Base-by-base conservation (phyloP, 2,888 invertebrate genomes). In the Anodontia alba region DNA sequence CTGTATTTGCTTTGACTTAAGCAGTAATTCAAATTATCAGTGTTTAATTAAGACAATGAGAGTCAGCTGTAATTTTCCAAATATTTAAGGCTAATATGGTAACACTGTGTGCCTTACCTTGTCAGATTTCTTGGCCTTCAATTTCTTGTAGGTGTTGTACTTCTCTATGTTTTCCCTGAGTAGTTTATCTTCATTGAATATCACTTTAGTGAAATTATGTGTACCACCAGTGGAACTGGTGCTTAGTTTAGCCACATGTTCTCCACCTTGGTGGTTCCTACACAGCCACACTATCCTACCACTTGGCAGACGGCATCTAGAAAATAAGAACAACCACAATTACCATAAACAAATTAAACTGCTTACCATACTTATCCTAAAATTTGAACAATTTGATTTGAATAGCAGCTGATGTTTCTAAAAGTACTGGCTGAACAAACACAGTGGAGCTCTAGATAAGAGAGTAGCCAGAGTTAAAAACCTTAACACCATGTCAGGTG, bases 201-300 rank as follows among this genome's bases (percentile, higher is more conserved):
- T 71, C 8, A 90, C 89, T 43, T 78, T 84, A 15, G 80, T 77
- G 31, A 80, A 81, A 26, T 84, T 87, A 29, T 87, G 78, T 2
- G 87, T 83, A 15, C 87, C 85, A 66, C 86, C 85, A 12, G 74
- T 73, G 29, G 84, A 84, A 70, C 87, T 69, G 38, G 86, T 78
- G 31, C 86, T 86, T 46, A 92, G 84, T 42, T 90, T 89, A 36
- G 91, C 90, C 43, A 93, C 91, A 46, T 91, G 88, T 26, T 89
- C 86, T 29, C 90, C 88, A 29, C 87, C 84, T 79, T 91, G 90
- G 76, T 93, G 93, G 29, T 88, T 74, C 8, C 87, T 81, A 87
- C 93, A 93, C 69, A 93, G 78, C 92, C 92, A 93, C 69, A 89
- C 87, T 42, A 91, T 87, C 86, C 93, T 93, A 3, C 92, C 92